phyloP scores from a whole-genome alignment of 1,140 invertebrate genomes.

The Thrips palmi region DNA sequence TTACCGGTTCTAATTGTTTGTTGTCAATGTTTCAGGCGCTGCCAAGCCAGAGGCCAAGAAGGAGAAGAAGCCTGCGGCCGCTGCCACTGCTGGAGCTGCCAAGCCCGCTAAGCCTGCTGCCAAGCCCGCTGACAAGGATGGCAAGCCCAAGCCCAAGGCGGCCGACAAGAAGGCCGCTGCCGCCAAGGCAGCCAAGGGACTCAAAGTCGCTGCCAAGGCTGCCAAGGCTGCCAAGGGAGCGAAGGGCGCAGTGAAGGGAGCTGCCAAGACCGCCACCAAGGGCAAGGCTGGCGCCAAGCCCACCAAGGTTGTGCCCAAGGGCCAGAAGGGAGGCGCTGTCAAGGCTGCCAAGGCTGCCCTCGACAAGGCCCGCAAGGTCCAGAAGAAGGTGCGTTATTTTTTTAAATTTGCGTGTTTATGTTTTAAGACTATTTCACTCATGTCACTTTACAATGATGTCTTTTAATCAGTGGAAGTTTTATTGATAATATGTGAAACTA shows the following conservation, averaged over 20 bases:
- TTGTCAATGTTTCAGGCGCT: too few species aligned
- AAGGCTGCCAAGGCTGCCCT: conserved; percentile 20
- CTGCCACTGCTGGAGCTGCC: conserved; percentile 20
- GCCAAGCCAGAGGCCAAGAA: conserved; percentile 24
- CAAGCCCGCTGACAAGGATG: conserved; percentile 25
- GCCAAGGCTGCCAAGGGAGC: conserved; percentile 28
- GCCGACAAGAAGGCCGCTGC: conserved; percentile 21
- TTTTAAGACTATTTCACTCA: not conserved
- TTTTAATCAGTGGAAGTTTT: not conserved
- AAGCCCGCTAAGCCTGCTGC: conserved; percentile 20
- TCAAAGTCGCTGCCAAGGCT: conserved; percentile 20
- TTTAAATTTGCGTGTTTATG: not conserved
- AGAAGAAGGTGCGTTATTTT: conserved; percentile 48
- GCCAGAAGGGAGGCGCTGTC: conserved; percentile 19
- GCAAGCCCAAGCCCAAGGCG: conserved; percentile 22
- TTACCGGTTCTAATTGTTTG: not conserved
- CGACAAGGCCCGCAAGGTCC: conserved; percentile 44
- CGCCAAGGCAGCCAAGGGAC: conserved; percentile 22
- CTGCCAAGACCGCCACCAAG: conserved; percentile 31
- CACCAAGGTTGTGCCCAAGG: conserved; percentile 18
- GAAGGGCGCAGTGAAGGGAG: conserved; percentile 23
- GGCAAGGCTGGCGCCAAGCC: conserved; percentile 33
- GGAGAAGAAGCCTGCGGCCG: conserved; percentile 36
- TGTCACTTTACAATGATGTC: not conserved
- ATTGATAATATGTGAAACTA: not conserved